Evolutionary conservation across 2,797 vertebrate species (phyloP).

Genomic region (Spinus pinus): DNA sequence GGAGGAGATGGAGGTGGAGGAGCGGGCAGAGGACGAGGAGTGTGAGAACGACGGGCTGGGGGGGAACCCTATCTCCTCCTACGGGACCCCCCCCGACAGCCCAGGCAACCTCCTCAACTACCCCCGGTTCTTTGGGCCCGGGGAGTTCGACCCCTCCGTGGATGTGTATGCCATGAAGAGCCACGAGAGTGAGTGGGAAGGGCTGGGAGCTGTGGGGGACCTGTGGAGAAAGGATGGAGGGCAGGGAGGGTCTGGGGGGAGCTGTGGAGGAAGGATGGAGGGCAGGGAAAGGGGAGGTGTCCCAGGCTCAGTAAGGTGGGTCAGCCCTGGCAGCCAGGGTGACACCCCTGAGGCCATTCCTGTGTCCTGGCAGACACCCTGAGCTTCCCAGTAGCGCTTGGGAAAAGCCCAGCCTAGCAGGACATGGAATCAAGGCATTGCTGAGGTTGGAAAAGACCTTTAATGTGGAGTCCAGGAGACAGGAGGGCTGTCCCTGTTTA

Average conservation of each 20-base stretch:
- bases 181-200: conserved; percentile 84
- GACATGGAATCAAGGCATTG: background rate
- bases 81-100: conserved; percentile 91
- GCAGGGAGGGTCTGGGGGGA: background rate
- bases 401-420: background rate
- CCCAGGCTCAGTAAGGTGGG: background rate
- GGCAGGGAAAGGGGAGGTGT: background rate
- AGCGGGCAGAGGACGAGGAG: conserved; percentile 83
- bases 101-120: conserved; percentile 91
- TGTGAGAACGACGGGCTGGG: conserved; percentile 86
- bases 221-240: background rate
- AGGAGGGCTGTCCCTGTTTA: background rate
- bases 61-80: conserved; percentile 83
- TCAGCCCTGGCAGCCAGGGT: background rate
- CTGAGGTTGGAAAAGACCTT: background rate
- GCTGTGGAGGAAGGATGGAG: background rate
- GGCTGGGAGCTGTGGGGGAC: background rate
- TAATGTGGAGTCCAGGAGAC: background rate
- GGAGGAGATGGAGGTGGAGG: conserved; percentile 93
- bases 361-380: background rate
- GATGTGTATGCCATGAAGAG: conserved; percentile 96
- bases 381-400: background rate
- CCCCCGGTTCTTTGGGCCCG: conserved; percentile 89
- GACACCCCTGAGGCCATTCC: background rate
- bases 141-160: conserved; percentile 90